Evolutionary conservation across 2,797 vertebrate genomes (phyloP), one percentile per base, ranked within the genome.

Genomic region (Lacerta agilis): DNA sequence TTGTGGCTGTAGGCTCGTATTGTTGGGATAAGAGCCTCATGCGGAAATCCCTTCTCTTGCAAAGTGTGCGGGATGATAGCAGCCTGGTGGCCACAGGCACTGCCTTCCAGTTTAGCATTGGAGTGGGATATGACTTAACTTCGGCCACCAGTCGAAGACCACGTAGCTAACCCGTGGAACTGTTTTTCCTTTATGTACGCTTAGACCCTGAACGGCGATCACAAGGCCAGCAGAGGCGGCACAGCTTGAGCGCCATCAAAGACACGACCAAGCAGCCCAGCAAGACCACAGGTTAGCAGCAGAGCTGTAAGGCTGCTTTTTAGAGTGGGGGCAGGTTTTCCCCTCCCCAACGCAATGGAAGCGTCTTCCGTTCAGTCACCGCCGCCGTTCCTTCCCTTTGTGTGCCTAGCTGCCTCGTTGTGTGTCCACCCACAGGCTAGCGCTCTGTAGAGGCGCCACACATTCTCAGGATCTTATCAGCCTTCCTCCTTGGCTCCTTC

Each of bases 261-360:
- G 95, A 95, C 41, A 38, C 58, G 6, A 87, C 1, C 78, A 92
- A 88, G 82, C 94, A 92, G 84, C 82, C 69, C 91, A 91, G 90
- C 90, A 83, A 86, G 55, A 29, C 58, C 8, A 61, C 83, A 88
- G 83, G 87, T 85, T 55, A 55, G 49, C 49, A 72, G 29, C 43
- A 5, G 11, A 11, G 18, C 27, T 27, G 10, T 4, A 8, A 4
- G 36, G 25, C 2, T 18, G 18, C 27, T 33, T 20, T 25, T 27
- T 15, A 72, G 8, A 4, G 49, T 67, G 23, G 23, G 66, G 23
- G 11, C 1, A 4, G 27, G 13, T 5, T 8, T 17, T 49, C 13
- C 45, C 10, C 49, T 55, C 49, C 49, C 49, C 49, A 55, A 3
- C 4, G 1, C 38, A 4, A 1, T 2, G 8, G 27, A 25, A 15